These are phyloP conservation scores for Apostichopus leukothele DNA, from an alignment of 53 echinoderm and acorn worm species.

Conservation along the genomic window DNA sequence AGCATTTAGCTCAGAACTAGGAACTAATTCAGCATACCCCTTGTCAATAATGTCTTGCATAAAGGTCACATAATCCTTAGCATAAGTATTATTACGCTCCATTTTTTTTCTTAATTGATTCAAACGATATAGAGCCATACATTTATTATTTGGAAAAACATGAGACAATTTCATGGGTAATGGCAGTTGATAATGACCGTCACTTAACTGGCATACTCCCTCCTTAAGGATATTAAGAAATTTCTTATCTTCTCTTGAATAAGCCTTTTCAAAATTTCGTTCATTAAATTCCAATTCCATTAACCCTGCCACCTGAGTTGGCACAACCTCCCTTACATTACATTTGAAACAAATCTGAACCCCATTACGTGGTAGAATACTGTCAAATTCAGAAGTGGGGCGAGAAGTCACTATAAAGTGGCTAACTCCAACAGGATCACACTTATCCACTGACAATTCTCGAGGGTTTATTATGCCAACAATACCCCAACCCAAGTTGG, in stretches of 20 bases:
- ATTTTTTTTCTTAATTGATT: too few species aligned
- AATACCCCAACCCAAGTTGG: slow-evolving; percentile 1
- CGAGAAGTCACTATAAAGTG: slow-evolving; percentile 18
- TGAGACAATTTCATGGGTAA: too few species aligned
- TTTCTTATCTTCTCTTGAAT: background rate
- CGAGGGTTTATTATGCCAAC: background rate
- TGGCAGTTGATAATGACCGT: too few species aligned
- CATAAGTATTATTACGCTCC: background rate
- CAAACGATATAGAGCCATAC: background rate
- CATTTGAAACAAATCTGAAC: background rate
- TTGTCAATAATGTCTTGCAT: background rate
- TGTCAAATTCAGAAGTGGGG: background rate
- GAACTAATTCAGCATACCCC: background rate
- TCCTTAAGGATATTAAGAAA: background rate
- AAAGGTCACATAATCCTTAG: background rate
- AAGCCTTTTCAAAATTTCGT: background rate
- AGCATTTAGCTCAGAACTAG: background rate
- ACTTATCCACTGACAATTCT: background rate
- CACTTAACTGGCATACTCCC: too few species aligned
- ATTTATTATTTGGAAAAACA: background rate
- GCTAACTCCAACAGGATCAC: background rate
- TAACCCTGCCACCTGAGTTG: background rate
- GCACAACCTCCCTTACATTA: background rate
- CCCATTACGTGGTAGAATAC: too few species aligned
- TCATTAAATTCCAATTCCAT: slow-evolving; percentile 35